phyloP scores from a whole-genome alignment of 2,797 vertebrate species.

The Sebastes umbrosus region DNA sequence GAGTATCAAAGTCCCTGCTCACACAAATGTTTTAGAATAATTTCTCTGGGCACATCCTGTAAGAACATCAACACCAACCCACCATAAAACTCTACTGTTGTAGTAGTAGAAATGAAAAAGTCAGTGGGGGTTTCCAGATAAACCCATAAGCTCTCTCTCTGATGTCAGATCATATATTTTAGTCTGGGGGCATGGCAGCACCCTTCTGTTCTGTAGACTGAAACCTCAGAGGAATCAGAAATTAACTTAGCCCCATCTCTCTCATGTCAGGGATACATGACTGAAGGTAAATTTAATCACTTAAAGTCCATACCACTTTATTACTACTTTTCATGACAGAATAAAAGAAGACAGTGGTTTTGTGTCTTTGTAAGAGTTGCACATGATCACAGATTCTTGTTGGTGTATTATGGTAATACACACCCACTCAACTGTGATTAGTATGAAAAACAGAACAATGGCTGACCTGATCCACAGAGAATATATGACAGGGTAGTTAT shows the following conservation, averaged over 20 bases:
- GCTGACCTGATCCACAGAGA: neutral
- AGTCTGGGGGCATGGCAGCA: neutral
- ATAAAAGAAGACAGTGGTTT: neutral
- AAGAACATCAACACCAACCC: neutral
- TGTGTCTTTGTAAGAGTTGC: neutral
- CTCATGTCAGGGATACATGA: neutral
- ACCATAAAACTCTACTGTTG: neutral
- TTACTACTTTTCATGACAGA: neutral
- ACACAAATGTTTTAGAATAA: neutral
- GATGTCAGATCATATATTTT: constrained; percentile 13
- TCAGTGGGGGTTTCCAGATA: neutral
- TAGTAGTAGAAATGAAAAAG: neutral
- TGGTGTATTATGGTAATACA: neutral
- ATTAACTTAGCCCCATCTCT: neutral
- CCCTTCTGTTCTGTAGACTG: neutral
- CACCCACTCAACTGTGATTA: neutral
- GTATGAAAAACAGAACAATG: neutral
- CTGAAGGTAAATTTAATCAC: neutral
- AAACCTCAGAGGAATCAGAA: neutral
- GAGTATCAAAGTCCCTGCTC: neutral
- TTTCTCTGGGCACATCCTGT: neutral
- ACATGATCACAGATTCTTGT: neutral
- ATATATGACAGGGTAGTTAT: neutral
- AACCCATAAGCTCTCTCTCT: neutral
- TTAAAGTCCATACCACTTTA: neutral